phyloP scores from a whole-genome alignment of 2,888 invertebrate species.

The Sceliomorpha sp. region DNA sequence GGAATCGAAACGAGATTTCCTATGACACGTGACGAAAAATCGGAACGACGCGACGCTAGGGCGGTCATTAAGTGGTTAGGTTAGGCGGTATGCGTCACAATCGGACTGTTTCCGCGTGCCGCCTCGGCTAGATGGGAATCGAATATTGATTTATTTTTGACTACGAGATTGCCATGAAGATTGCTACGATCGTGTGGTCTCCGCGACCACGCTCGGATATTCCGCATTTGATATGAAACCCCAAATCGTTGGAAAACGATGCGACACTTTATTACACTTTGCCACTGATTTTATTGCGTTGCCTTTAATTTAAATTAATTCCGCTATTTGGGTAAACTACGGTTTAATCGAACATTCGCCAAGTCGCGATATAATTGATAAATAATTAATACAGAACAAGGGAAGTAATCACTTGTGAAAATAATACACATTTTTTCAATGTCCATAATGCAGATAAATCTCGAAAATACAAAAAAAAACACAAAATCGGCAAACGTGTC shows the following conservation, averaged over 20 bases:
- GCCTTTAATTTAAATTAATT: slow-evolving; percentile 23
- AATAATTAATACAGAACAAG: too few relatives aligned
- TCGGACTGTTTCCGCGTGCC: slow-evolving; percentile 27
- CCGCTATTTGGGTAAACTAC: slow-evolving; percentile 23
- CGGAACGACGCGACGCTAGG: slow-evolving; percentile 14
- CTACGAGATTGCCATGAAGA: slow-evolving; percentile 45
- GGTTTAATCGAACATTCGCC: slow-evolving; percentile 19
- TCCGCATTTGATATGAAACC: slow-evolving; percentile 48
- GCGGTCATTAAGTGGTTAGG: slow-evolving; percentile 13
- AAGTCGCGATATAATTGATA: background rate
- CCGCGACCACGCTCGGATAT: slow-evolving; percentile 33
- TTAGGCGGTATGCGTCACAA: slow-evolving; percentile 33
- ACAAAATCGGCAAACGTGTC: too few relatives aligned
- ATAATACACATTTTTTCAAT: too few relatives aligned
- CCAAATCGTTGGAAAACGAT: slow-evolving; percentile 21
- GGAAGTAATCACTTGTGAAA: too few relatives aligned
- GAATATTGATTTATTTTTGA: slow-evolving; percentile 53
- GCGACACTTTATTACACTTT: slow-evolving; percentile 40
- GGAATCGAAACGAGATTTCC: slow-evolving; percentile 27
- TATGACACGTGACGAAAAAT: slow-evolving; percentile 29
- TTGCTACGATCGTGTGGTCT: slow-evolving; percentile 29
- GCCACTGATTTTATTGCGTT: slow-evolving; percentile 40
- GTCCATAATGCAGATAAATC: too few relatives aligned
- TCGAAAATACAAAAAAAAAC: too few relatives aligned
- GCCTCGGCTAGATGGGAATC: slow-evolving; percentile 40